Conservation (phyloP, 2,888 invertebrate species). For the Vandiemenella viatica region DNA sequence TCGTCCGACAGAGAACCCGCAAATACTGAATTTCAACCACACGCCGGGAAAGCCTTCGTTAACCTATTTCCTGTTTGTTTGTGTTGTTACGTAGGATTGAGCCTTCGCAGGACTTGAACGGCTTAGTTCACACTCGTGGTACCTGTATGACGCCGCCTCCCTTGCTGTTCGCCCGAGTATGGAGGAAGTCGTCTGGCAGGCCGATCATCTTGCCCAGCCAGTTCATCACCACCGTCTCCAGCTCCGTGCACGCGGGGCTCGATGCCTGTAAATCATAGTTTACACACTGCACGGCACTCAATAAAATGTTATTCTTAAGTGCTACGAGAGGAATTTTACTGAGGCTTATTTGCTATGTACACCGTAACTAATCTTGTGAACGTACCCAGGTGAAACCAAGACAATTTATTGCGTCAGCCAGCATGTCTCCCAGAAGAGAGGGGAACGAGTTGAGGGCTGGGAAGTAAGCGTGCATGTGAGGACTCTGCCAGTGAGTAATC, state of each 20-base stretch:
- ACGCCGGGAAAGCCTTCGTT: no score
- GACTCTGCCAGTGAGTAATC: slow-evolving; percentile 90
- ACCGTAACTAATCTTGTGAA: no score
- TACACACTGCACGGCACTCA: background rate
- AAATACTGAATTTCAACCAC: no score
- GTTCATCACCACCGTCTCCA: slow-evolving; percentile 95
- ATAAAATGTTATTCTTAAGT: background rate
- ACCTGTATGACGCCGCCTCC: slow-evolving; percentile 97
- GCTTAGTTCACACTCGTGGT: slow-evolving; percentile 15
- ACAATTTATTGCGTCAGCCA: slow-evolving; percentile 87
- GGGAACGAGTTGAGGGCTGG: slow-evolving; percentile 89
- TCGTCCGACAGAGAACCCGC: no score
- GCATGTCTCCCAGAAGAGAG: slow-evolving; percentile 88
- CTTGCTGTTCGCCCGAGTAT: slow-evolving; percentile 50
- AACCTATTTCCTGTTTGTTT: no score
- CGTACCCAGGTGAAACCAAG: slow-evolving; percentile 96
- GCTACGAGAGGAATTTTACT: background rate
- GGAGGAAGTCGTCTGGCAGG: slow-evolving; percentile 82
- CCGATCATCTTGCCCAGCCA: slow-evolving; percentile 97
- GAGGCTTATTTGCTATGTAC: no score
- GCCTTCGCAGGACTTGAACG: no score
- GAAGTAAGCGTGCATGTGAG: slow-evolving; percentile 96
- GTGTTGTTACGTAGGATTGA: no score
- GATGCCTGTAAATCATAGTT: slow-evolving; percentile 51
- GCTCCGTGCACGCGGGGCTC: slow-evolving; percentile 92